Conservation (phyloP, 1,140 invertebrate species). For the Callitettix versicolor region DNA sequence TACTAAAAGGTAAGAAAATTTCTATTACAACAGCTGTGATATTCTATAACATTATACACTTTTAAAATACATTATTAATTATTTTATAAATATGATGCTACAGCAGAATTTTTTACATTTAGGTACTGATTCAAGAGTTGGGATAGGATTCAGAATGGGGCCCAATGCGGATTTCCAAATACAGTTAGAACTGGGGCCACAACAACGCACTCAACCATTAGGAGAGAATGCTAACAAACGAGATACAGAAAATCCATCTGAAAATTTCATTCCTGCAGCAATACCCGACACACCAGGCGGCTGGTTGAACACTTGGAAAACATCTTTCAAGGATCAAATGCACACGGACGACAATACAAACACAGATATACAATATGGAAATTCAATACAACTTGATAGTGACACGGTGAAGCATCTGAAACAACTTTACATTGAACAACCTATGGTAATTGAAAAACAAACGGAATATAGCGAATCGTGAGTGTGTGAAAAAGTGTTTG, state of each 20-base stretch:
- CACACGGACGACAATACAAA: background rate
- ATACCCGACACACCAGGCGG: constrained; percentile 8
- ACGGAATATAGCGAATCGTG: background rate
- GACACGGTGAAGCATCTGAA: constrained; percentile 15
- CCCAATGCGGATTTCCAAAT: constrained; percentile 71
- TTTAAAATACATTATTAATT: background rate
- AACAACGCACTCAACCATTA: constrained; percentile 52
- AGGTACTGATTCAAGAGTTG: constrained; percentile 70
- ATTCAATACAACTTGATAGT: background rate
- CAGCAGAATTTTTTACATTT: too few species aligned
- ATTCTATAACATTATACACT: background rate
- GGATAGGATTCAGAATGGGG: constrained; percentile 66
- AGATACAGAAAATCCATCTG: background rate
- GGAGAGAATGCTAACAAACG: constrained; percentile 14
- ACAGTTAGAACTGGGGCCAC: constrained; percentile 63
- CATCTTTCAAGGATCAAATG: background rate
- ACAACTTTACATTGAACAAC: constrained; percentile 20
- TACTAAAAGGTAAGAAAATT: constrained; percentile 57
- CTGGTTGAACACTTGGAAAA: constrained; percentile 7
- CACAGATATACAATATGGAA: background rate
- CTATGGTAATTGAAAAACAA: background rate
- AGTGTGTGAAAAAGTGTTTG: too few species aligned
- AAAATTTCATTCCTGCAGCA: background rate
- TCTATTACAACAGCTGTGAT: background rate
- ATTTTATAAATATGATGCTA: background rate